A percentile compares a stretch with the other conserved stretches of the same genome.
Evolutionary conservation across 1,140 invertebrate species (phyloP).

Genomic region (Adoxophyes honmai): DNA sequence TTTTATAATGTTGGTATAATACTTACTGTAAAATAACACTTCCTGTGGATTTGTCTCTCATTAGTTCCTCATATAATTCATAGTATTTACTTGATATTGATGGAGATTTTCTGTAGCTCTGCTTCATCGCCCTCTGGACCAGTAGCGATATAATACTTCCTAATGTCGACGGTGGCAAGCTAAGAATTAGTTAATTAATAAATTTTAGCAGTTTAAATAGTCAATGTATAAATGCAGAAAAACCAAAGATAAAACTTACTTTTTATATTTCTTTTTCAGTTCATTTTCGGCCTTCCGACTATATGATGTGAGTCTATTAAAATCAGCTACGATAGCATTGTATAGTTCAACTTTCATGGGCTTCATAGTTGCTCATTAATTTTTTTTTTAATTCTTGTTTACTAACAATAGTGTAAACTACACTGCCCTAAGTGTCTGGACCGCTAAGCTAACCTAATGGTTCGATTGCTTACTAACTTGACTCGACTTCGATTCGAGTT

Average conservation of each 20-base stretch:
- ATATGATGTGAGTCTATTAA: conserved; percentile 53
- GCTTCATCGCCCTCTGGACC: conserved; percentile 66
- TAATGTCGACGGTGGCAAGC: conserved; percentile 49
- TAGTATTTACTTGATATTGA: conserved; percentile 65
- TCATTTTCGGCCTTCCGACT: conserved; percentile 62
- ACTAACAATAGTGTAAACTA: no score
- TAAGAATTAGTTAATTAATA: conserved; percentile 30
- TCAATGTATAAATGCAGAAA: not conserved
- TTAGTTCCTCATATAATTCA: conserved; percentile 59
- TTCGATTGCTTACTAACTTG: no score
- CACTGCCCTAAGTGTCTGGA: no score
- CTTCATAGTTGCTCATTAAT: conserved; percentile 7
- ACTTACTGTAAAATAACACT: conserved; percentile 61
- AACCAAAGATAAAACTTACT: conserved; percentile 33
- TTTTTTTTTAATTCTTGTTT: no score
- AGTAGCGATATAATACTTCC: conserved; percentile 62
- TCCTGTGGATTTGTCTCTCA: conserved; percentile 50
- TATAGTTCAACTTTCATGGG: conserved; percentile 63
- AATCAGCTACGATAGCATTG: conserved; percentile 60
- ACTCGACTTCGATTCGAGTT: no score
- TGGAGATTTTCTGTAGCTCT: conserved; percentile 63
- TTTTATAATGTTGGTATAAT: not conserved
- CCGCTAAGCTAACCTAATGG: no score
- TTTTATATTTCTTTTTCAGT: conserved; percentile 58
- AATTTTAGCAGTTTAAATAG: not conserved